Base-by-base conservation (phyloP, 2,888 invertebrate genomes). In the Hoplodrina blanda region DNA sequence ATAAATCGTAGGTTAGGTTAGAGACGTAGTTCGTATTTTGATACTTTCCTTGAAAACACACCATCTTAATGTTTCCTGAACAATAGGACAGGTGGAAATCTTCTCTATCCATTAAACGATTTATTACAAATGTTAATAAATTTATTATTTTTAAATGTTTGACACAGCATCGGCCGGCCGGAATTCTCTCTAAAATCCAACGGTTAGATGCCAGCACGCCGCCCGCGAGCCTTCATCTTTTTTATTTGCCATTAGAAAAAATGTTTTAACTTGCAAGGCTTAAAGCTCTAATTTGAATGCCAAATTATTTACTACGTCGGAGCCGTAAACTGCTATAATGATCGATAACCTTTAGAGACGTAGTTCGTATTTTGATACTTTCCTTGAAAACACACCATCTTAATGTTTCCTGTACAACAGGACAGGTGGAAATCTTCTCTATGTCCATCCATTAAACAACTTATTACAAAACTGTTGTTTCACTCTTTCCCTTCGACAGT, bases 381-480 rank as follows among this genome's bases (percentile, higher is more conserved):
- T 19, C 11, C 33, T 46, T 37, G 33, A 55, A 20, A 11, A 30
- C 3, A 0, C 11, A 62, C 65, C 44, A 37, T 50, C 7, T 4
- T 19, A 46, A 50, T 13, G 30, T 44, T 49, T 57, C 44, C 49
- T n/a, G 19, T 13, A n/a, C 25, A 19, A 20, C 19, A 41, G 20
- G 49, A 76, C 78, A 67, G 76, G 62, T 76, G 78, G 62, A 41
- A 61, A 30, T 19, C 17, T n/a, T 76, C 78, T 53, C 2, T 13
- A 56, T 37, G n/a, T n/a, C n/a, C n/a, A 15, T 33, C 55, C 46
- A 61, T 73, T 78, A 67, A 0, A 25, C 5, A 55, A 77, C 78
- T 76, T 76, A 76, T 78, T 60, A 15, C 60, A 50, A 77, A 49
- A 53, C 44, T 66, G 53, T 78, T 66, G 50, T 63, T 78, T 52